These are phyloP conservation scores for Strix uralensis DNA, from an alignment of 2,113 vertebrate species.

Conservation along the genomic window DNA sequence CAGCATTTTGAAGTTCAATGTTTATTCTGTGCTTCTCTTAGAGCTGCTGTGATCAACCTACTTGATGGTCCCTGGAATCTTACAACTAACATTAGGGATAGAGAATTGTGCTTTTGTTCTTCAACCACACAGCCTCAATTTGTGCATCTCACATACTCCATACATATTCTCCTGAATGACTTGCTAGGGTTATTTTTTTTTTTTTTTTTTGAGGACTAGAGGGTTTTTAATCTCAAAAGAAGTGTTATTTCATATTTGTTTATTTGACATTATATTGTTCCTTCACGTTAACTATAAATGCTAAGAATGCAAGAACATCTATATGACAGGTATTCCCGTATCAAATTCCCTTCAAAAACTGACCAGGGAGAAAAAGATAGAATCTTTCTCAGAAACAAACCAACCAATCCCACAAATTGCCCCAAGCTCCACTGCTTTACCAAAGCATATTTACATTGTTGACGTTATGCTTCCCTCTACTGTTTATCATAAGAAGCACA, in stretches of 20 bases:
- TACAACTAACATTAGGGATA: not conserved
- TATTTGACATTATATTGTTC: not conserved
- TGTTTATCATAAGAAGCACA: not conserved
- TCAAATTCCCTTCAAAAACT: not conserved
- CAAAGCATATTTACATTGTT: not conserved
- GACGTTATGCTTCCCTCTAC: slow-evolving; percentile 11
- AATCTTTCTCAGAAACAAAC: not conserved
- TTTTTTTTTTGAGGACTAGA: not conserved
- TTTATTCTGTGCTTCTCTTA: not conserved
- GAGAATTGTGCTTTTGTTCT: not conserved
- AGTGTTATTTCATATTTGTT: not conserved
- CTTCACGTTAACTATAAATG: not conserved
- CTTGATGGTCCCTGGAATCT: not conserved
- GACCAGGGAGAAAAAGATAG: not conserved
- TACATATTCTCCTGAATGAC: not conserved
- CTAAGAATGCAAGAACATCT: not conserved
- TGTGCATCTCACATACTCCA: not conserved
- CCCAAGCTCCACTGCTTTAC: accelerated
- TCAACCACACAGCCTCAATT: not conserved
- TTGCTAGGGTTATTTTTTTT: not conserved
- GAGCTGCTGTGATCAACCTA: not conserved
- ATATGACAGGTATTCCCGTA: not conserved
- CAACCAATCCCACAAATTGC: not conserved
- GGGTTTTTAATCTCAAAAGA: not conserved
- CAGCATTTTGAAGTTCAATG: not conserved